A percentile compares a stretch with the other conserved stretches of the same genome.
Conservation (phyloP, 2,888 invertebrate genomes). For the Drosophila dives region DNA sequence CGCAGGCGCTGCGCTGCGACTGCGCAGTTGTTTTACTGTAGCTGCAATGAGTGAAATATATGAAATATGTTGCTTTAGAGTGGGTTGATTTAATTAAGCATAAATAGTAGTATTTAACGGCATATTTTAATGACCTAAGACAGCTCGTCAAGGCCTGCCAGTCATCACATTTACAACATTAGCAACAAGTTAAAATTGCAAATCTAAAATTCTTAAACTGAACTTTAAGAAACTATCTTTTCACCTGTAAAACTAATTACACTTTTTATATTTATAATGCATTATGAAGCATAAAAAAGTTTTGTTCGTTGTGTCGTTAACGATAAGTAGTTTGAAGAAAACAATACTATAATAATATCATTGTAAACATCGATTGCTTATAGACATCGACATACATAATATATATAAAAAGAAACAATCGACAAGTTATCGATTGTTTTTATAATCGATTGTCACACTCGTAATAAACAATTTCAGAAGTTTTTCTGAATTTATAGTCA, state of each 20-base stretch:
- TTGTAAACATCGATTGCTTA: neutral
- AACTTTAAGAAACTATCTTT: neutral
- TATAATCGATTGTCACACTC: neutral
- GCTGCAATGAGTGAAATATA: constrained; percentile 40
- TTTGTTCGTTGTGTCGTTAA: neutral
- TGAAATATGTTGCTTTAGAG: constrained; percentile 13
- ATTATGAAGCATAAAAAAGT: neutral
- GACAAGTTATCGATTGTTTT: neutral
- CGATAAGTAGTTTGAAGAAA: neutral
- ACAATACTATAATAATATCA: neutral
- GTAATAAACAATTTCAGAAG: neutral
- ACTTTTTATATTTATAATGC: neutral
- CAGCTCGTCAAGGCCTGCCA: constrained; percentile 24
- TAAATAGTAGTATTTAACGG: constrained; percentile 10
- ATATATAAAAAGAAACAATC: neutral
- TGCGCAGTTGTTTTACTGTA: constrained; percentile 49
- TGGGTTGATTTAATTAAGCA: constrained; percentile 24
- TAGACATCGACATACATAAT: neutral
- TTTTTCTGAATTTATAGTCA: neutral
- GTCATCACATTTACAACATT: constrained; percentile 1
- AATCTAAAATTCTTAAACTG: neutral
- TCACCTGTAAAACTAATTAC: neutral
- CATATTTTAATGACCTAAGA: constrained; percentile 5
- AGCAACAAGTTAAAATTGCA: neutral
- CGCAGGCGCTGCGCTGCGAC: constrained; percentile 52